phyloP scores from a whole-genome alignment of 1,140 invertebrate species.

The Zaprionus ornatus region DNA sequence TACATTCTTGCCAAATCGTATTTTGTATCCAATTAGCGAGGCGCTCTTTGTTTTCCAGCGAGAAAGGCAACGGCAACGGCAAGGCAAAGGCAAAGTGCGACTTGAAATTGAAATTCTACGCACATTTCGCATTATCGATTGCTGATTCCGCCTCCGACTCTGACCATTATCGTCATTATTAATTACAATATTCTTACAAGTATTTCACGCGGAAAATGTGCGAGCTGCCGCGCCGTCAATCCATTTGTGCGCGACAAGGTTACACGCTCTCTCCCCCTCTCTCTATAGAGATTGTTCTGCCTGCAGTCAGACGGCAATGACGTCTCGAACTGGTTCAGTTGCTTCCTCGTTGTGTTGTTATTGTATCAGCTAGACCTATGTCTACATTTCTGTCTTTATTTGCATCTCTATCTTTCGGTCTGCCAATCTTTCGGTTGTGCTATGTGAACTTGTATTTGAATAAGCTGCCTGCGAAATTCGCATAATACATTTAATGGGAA shows the following conservation, averaged over 20 bases:
- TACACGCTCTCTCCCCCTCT: not conserved
- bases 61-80: not conserved
- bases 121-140: slow-evolving; percentile 31
- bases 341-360: not conserved
- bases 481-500: not conserved
- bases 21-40: slow-evolving; percentile 64
- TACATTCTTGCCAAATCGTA: slow-evolving; percentile 39
- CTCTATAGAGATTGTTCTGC: not conserved
- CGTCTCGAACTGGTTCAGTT: slow-evolving; percentile 2
- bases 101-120: slow-evolving; percentile 41
- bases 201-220: slow-evolving; percentile 43
- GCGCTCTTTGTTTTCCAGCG: slow-evolving; percentile 37
- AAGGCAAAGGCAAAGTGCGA: too few species aligned
- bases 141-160: slow-evolving; percentile 19
- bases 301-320: not conserved
- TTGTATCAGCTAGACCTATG: not conserved
- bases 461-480: not conserved
- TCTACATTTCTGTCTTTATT: not conserved
- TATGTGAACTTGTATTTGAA: not conserved
- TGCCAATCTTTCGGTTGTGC: not conserved
- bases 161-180: slow-evolving; percentile 51
- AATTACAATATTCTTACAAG: slow-evolving; percentile 32
- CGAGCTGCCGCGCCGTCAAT: slow-evolving; percentile 28
- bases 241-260: slow-evolving; percentile 13
- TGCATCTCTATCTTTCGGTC: not conserved